These are phyloP conservation scores for Drosophila setifemur DNA, from an alignment of 1,140 invertebrate species.

Conservation along the genomic window DNA sequence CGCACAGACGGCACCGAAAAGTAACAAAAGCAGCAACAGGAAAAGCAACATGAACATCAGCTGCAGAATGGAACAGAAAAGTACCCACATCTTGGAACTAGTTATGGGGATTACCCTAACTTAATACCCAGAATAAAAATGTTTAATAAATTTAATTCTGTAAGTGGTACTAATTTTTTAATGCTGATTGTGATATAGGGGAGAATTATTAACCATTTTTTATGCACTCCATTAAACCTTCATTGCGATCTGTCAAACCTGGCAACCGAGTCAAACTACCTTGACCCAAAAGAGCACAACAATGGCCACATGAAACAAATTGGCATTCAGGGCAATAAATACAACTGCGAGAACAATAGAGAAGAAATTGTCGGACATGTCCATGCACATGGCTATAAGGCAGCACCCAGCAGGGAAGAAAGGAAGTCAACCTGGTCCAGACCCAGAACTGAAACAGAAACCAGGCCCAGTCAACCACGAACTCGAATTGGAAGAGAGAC, in stretches of 20 bases:
- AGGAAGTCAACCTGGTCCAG: conserved; percentile 27
- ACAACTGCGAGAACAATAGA: conserved; percentile 68
- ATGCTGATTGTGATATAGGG: too few relatives aligned
- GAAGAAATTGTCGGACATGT: conserved; percentile 49
- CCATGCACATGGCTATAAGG: conserved; percentile 22
- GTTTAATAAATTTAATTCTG: too few relatives aligned
- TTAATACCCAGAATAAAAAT: neutral
- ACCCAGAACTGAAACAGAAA: conserved; percentile 3
- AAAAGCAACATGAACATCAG: conserved; percentile 12
- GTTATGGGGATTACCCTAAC: neutral
- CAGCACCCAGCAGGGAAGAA: neutral
- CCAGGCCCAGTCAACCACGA: conserved; percentile 36
- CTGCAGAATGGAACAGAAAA: neutral
- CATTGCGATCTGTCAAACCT: neutral
- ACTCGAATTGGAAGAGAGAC: conserved; percentile 32
- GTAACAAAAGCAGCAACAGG: conserved; percentile 19
- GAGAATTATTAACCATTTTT: neutral
- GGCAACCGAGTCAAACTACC: neutral
- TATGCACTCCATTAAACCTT: neutral
- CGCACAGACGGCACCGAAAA: conserved; percentile 28
- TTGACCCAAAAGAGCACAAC: conserved; percentile 44
- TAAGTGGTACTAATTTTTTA: too few relatives aligned
- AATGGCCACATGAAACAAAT: conserved; percentile 74
- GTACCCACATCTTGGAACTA: fast-evolving
- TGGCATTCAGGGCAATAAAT: conserved; percentile 72